Base-by-base conservation (phyloP, 2,113 vertebrate species). In the Heliornis fulica region DNA sequence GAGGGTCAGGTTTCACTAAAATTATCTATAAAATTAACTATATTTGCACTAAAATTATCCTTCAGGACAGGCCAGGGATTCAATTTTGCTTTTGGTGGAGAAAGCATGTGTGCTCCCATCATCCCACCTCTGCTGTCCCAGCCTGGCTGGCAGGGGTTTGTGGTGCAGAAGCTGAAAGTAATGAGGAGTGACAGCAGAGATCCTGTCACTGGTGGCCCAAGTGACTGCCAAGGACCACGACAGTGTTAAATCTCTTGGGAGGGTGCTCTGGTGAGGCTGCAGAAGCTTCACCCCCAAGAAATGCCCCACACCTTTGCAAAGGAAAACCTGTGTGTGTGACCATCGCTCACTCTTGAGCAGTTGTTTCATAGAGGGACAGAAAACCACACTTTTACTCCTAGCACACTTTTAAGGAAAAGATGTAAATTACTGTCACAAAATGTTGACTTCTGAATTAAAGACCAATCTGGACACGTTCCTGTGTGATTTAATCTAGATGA, bases 41-140 rank as follows among this genome's bases (percentile, higher is more conserved):
- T n/a, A 60, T 76, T 45, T 17, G 64, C 72, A 31, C 87, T 94
- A 95, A 96, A 95, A 91, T 93, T 86, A 91, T 81, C 64, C 46
- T 70, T 77, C 68, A 70, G 69, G 40, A 72, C 16, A 8, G 64
- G 59, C 61, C n/a, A 63, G 78, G 45, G 38, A 40, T 29, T 77
- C 9, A 7, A 66, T 50, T 50, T 77, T 53, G 32, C 23, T 84
- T 89, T 81, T 9, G 2, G 7, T 74, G 63, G 50, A 85, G 72
- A 71, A 53, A 32, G 14, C 25, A 1, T 28, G 29, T 17, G 31
- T 0, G 0, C 17, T 94, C 15, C 64, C 29, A 46, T 81, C 10
- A 5, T 28, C 38, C 38, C 53, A 10, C 7, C 17, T 2, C 59
- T 83, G 36, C 71, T 0, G 0, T 43, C 56, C 28, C 48, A 59